Base-by-base conservation (phyloP, 2,888 invertebrate genomes). In the Oasisia sp. region DNA sequence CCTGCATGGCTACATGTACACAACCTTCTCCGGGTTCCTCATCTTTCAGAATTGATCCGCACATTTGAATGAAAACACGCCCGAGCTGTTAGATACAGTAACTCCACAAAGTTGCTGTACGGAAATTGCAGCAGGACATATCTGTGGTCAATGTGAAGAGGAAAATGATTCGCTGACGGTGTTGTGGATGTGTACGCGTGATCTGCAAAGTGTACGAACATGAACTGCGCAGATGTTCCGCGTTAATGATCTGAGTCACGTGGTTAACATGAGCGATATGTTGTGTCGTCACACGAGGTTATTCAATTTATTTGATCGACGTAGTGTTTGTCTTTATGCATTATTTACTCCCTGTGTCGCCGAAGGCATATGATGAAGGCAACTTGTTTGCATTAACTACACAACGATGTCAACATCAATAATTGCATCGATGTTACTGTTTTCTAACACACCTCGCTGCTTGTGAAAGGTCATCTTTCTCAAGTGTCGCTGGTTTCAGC, bases 1-100 rank as follows among this genome's bases (percentile, higher is more conserved):
- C 93, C 94, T 96, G 45, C 95, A 96, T 94, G 96, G 96, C 89
- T 96, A 95, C 94, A 96, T 96, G 96, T 96, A 96, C 94, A 95
- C 96, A 56, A 95, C 96, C 27, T 96, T 96, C 94, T 96, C 95
- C 90, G 96, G 96, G 8, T 95, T 95, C 94, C 94, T 95, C 91
- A 94, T 96, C 92, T 96, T 95, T 92, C 93, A 94, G 56, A 94
- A 94, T 27, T 90, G 19, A 58, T 14, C 74, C 74, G 74, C 27
- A 74, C 27, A 19, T 74, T 74, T 1, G 74, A 19, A 27, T 19
- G 58, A 74, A 5, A 74, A 74, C 74, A 14, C 14, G 74, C 7
- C 74, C 27, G 74, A 74, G 5, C 74, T 5, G 74, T 27, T 74
- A 7, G 74, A 19, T 14, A 19, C 27, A 19, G 27, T 74, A 19